A percentile compares a stretch with the other conserved stretches of the same genome.
Conservation (phyloP, 2,888 invertebrate genomes). For the Acrocera orbiculus region DNA sequence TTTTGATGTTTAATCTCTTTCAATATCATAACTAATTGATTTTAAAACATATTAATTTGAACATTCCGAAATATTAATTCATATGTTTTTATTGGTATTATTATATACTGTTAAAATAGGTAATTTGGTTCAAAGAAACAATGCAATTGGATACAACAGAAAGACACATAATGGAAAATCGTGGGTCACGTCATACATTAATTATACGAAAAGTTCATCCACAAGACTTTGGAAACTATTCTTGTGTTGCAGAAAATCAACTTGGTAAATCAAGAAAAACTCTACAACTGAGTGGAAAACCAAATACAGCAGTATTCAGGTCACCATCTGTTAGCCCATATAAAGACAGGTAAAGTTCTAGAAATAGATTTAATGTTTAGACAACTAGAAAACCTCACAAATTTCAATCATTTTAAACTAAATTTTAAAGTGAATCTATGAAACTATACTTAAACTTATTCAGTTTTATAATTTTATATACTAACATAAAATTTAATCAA, state of each 20-base stretch:
- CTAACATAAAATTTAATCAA: no score
- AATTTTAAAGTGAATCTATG: no score
- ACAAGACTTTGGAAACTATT: conserved; percentile 52
- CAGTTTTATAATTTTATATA: no score
- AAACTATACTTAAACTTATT: no score
- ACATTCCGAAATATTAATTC: background rate
- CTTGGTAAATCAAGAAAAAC: conserved; percentile 46
- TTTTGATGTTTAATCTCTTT: no score
- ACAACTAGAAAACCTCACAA: no score
- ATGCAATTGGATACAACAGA: conserved; percentile 50
- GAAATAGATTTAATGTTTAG: no score
- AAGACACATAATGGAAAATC: conserved; percentile 45
- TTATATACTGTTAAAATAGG: conserved; percentile 36
- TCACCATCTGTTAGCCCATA: conserved; percentile 43
- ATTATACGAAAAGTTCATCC: conserved; percentile 48
- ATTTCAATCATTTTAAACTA: no score
- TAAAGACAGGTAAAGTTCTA: conserved; percentile 31
- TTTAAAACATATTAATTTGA: background rate
- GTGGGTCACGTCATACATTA: conserved; percentile 46
- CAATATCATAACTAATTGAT: background rate
- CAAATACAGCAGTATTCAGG: conserved; percentile 44
- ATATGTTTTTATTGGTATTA: no score
- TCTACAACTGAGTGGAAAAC: conserved; percentile 47
- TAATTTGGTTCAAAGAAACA: conserved; percentile 49
- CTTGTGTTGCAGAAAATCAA: conserved; percentile 50